Conservation (phyloP, 2,113 vertebrate genomes). For the Oostethus manadensis region DNA sequence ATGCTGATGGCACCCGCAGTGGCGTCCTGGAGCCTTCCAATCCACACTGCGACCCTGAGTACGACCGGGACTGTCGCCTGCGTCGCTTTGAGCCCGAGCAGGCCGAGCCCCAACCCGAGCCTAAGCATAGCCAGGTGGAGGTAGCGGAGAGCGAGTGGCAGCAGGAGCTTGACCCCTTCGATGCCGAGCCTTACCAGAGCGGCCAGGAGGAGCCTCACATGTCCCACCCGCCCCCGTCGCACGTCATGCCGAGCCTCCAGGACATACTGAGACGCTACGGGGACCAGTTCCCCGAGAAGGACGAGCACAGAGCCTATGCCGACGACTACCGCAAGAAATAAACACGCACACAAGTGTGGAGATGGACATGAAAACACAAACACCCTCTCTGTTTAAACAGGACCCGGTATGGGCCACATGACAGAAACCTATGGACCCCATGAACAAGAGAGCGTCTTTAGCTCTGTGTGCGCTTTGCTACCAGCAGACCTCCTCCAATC, state of each 20-base stretch:
- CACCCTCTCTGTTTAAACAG: conserved; percentile 8
- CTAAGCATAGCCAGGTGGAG: conserved; percentile 33
- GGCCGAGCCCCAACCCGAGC: conserved; percentile 22
- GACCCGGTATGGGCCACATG: conserved; percentile 35
- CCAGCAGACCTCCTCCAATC: conserved; percentile 18
- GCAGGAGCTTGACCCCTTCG: conserved; percentile 59
- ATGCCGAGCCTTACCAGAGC: conserved; percentile 67
- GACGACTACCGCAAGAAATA: conserved; percentile 73
- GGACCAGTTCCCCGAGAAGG: conserved; percentile 62
- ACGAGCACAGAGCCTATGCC: conserved; percentile 67
- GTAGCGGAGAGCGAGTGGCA: conserved; percentile 42
- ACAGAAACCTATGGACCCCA: conserved; percentile 42
- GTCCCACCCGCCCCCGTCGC: conserved; percentile 50
- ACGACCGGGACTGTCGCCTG: conserved; percentile 70
- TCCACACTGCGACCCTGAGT: conserved; percentile 74
- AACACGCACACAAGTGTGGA: conserved; percentile 22
- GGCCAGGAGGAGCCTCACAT: conserved; percentile 72
- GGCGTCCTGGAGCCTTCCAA: conserved; percentile 67
- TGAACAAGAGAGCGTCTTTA: conserved; percentile 21
- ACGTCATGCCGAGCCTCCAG: conserved; percentile 61
- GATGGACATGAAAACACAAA: conserved; percentile 49
- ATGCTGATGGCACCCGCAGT: conserved; percentile 53
- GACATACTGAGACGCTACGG: conserved; percentile 68
- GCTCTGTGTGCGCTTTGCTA: conserved; percentile 11
- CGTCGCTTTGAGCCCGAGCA: conserved; percentile 57